Evolutionary conservation across 2,113 vertebrate species (phyloP).

Genomic region (Oryctolagus cuniculus): mOryCun1.1 NC_091435.1:134534501-134535000

Average conservation of each 20-base stretch:
- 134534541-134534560: no score
- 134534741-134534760: not conserved
- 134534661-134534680: not conserved
- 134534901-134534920: not conserved
- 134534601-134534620: no score
- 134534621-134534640: no score
- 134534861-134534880: not conserved
- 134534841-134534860: not conserved
- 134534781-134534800: not conserved
- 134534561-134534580: no score
- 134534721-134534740: not conserved
- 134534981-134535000: not conserved
- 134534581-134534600: no score
- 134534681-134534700: slow-evolving; percentile 15
- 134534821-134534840: not conserved
- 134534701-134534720: not conserved
- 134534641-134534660: no score
- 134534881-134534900: not conserved
- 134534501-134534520: no score
- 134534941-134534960: not conserved
- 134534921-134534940: not conserved
- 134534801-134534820: not conserved
- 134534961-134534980: not conserved
- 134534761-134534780: not conserved
- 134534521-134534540: no score